Evolutionary conservation across 1,140 invertebrate genomes (phyloP), one percentile per base, ranked within the genome.

Genomic region (Dendrolimus punctatus): DNA sequence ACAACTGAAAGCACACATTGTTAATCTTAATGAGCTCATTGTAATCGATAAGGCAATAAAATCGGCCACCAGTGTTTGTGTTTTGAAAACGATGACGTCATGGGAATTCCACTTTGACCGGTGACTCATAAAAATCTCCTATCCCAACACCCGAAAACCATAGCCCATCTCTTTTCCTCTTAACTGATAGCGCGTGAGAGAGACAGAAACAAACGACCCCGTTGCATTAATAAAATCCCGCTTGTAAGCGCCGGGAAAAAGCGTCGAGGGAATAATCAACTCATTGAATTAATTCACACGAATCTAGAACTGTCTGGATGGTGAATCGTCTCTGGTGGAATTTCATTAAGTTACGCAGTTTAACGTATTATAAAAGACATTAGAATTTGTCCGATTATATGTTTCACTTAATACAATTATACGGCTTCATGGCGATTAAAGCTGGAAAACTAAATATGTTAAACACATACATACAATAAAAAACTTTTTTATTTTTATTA

Each of bases 51-150:
- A 49, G 39, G 43, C 47, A 54, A 40, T 60, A 51, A 57, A 57
- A 53, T 57, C 46, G 54, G 51, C 43, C 46, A 53, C 43, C 43
- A 46, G 50, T 61, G 59, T 61, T 61, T 57, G 57, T 53, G 40
- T 36, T 51, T n/a, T n/a, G n/a, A n/a, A 42, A 45, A 47, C 39
- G 53, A 46, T 68, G 66, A 68, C 66, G 66, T 68, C 66, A 68
- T 55, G 57, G 65, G 59, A 46, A 55, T 43, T 53, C 55, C 55
- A 53, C 49, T 44, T 47, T 9, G n/a, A 46, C 39, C 40, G 43
- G 41, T 61, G 59, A 61, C 55, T 61, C 59, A 61, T 44, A 40
- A 51, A 57, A 59, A 51, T 57, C 55, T 57, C 50, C 55, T 49
- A n/a, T 10, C 41, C 39, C 43, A 39, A 51, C 37, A 51, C 23